These are phyloP conservation scores for Glaucidium brasilianum DNA, from an alignment of 2,113 vertebrate genomes.

Conservation along the genomic window DNA sequence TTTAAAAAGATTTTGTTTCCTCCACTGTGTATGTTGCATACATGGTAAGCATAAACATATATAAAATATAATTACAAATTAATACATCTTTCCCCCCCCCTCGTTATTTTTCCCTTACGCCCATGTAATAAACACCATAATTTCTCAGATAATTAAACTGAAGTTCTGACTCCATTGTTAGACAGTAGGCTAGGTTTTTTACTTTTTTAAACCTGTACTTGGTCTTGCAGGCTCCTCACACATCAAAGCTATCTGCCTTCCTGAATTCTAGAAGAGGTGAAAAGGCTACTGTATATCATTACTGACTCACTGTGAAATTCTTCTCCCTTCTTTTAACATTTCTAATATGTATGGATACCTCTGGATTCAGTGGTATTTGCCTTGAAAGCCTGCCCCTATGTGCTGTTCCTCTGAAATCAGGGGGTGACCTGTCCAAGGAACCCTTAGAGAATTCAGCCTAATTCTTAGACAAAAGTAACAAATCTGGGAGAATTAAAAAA, in stretches of 20 bases:
- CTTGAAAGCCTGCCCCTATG: not conserved
- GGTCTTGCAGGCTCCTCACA: not conserved
- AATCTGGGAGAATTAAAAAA: not conserved
- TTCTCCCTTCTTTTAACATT: not conserved
- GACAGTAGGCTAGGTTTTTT: not conserved
- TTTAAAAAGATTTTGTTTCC: not conserved
- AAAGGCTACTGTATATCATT: not conserved
- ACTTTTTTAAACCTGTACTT: not conserved
- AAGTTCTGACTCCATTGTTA: not conserved
- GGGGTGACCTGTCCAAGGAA: not conserved
- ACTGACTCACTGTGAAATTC: not conserved
- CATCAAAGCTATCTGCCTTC: not conserved
- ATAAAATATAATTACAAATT: not conserved
- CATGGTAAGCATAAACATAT: not conserved
- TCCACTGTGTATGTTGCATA: not conserved
- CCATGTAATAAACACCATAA: not conserved
- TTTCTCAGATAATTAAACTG: not conserved
- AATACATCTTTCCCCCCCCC: too few relatives aligned
- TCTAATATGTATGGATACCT: not conserved
- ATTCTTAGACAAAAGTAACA: not conserved
- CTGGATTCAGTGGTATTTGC: not conserved
- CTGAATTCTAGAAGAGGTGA: not conserved
- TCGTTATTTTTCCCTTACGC: not conserved
- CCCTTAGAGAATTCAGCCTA: not conserved
- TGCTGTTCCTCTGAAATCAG: not conserved